Percentiles rank a stretch among this genome's conserved stretches.
Evolutionary conservation across 2,113 vertebrate genomes (phyloP).

Genomic region (Cacatua alba): DNA sequence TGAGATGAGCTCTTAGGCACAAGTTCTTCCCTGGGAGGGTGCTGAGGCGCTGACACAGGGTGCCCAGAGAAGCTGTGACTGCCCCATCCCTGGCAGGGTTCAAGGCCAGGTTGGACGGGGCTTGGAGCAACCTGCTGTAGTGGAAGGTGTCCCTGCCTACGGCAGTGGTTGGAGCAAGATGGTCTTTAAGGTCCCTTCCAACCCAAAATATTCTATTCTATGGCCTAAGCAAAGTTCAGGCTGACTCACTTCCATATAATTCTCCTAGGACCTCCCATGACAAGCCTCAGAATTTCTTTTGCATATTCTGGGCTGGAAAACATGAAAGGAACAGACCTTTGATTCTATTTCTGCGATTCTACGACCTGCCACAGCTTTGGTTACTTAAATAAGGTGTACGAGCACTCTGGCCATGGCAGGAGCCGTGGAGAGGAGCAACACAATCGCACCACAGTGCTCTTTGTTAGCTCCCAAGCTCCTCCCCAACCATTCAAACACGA

Average conservation of each 20-base stretch:
- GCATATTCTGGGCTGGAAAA: neutral
- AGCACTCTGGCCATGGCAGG: neutral
- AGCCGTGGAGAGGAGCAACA: neutral
- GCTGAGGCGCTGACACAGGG: too few relatives aligned
- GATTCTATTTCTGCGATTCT: neutral
- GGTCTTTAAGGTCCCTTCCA: neutral
- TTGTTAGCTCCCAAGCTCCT: neutral
- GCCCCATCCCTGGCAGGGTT: too few relatives aligned
- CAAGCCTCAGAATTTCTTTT: neutral
- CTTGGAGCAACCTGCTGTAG: accelerated
- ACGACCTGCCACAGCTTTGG: neutral
- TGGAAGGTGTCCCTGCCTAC: neutral
- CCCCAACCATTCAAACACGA: neutral
- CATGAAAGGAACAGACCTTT: neutral
- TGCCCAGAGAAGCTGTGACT: too few relatives aligned
- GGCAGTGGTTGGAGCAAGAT: neutral
- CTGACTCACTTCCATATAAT: neutral
- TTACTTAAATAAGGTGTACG: accelerated
- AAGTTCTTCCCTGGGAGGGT: too few relatives aligned
- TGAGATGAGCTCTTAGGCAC: too few relatives aligned
- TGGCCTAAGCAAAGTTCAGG: neutral
- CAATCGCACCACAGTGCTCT: neutral
- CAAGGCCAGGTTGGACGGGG: too few relatives aligned
- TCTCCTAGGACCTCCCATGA: neutral
- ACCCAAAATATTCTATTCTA: neutral